phyloP scores from a whole-genome alignment of 2,888 invertebrate genomes.

The Zaprionus bogoriensis region DNA sequence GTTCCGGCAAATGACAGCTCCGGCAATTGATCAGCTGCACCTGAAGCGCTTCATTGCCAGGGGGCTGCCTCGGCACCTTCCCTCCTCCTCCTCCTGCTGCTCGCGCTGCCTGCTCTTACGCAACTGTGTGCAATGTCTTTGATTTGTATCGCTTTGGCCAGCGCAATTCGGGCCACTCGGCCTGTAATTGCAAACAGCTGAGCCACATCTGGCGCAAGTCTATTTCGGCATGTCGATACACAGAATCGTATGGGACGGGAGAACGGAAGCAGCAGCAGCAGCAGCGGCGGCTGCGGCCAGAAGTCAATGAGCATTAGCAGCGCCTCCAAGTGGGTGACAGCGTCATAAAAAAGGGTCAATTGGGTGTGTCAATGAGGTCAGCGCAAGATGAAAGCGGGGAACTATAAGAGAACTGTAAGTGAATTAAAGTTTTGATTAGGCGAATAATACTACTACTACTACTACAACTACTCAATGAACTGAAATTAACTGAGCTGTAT shows the following conservation, averaged over 20 bases:
- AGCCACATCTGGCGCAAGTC: constrained; percentile 62
- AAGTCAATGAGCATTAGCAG: constrained; percentile 40
- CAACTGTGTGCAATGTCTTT: constrained; percentile 62
- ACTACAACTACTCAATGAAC: too few species aligned
- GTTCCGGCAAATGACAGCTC: constrained; percentile 55
- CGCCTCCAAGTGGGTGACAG: neutral
- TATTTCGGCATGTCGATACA: constrained; percentile 30
- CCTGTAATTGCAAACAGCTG: constrained; percentile 72
- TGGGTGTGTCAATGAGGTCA: neutral
- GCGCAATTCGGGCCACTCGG: constrained; percentile 29
- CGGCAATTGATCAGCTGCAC: constrained; percentile 43
- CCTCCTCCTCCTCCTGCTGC: neutral
- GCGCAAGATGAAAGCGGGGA: too few species aligned
- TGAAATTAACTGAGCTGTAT: too few species aligned
- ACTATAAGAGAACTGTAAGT: too few species aligned
- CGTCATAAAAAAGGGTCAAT: neutral
- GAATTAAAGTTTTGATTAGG: too few species aligned
- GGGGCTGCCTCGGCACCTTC: neutral
- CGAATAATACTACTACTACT: too few species aligned
- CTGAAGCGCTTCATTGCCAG: constrained; percentile 43
- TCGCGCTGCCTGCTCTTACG: constrained; percentile 40
- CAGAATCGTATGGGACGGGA: constrained; percentile 12
- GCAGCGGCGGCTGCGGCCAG: neutral
- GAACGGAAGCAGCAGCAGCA: neutral
- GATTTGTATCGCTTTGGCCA: constrained; percentile 47